Evolutionary conservation across 92 coral and sea anemone species (phyloP).

Genomic region (Galaxea fascicularis): DNA sequence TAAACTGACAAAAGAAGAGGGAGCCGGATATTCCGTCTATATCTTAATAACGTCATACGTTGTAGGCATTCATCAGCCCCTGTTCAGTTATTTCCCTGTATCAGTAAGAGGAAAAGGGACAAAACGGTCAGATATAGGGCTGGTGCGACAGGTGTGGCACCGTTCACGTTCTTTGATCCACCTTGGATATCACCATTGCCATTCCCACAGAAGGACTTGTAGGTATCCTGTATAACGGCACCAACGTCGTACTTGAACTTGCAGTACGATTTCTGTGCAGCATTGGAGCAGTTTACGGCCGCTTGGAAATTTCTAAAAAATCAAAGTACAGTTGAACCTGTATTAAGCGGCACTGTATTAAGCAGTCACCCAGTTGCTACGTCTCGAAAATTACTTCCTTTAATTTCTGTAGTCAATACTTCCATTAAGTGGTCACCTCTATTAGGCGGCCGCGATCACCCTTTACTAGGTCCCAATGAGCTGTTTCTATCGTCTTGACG

Average conservation of each 20-base stretch:
- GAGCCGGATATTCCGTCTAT: no score
- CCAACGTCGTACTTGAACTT: conserved; percentile 3
- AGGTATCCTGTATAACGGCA: background rate
- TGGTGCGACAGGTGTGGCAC: background rate
- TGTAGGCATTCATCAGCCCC: no score
- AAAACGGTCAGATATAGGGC: background rate
- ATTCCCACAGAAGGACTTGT: background rate
- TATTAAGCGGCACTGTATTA: background rate
- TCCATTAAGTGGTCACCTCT: no score
- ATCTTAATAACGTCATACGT: no score
- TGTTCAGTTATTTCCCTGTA: no score
- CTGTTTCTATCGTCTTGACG: no score
- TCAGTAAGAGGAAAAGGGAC: background rate
- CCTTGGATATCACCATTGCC: background rate
- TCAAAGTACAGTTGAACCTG: background rate
- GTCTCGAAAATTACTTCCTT: no score
- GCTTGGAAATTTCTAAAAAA: conserved; percentile 6
- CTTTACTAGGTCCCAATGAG: no score
- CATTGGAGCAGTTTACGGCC: conserved; percentile 35
- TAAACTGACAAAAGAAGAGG: no score
- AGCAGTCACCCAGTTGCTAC: no score
- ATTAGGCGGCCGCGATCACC: no score
- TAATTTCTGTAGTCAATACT: no score
- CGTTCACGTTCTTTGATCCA: background rate
- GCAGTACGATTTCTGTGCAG: conserved; percentile 17